Evolutionary conservation across 1,140 invertebrate species (phyloP).

Genomic region (Chlorops oryzae): DNA sequence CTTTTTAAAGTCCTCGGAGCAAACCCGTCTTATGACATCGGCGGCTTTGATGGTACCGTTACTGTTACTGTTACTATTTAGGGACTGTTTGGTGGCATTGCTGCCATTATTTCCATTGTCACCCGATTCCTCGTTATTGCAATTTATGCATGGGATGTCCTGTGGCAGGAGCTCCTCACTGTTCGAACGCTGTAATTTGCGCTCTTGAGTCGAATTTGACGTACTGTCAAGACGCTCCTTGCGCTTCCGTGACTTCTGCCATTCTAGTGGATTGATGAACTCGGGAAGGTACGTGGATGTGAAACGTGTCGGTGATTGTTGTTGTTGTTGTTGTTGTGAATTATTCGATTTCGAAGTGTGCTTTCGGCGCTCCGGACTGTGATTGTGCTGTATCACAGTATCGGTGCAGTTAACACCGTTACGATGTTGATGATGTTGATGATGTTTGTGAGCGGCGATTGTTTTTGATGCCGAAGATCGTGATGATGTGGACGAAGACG

Average conservation of each 20-base stretch:
- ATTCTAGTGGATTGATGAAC: conserved; percentile 42
- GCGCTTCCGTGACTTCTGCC: conserved; percentile 58
- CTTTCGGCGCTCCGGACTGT: conserved; percentile 4
- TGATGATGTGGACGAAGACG: conserved; percentile 24
- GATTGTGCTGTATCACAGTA: no score
- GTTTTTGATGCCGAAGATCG: conserved; percentile 20
- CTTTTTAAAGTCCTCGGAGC: conserved; percentile 42
- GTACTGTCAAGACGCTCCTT: conserved; percentile 68
- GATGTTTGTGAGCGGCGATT: conserved; percentile 8
- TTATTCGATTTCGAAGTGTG: conserved; percentile 13
- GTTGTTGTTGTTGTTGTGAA: conserved; percentile 13
- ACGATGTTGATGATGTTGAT: conserved; percentile 9
- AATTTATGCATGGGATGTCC: conserved; percentile 5
- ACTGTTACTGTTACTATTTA: conserved; percentile 8
- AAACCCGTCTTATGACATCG: conserved; percentile 40
- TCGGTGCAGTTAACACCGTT: no score
- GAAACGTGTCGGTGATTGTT: conserved; percentile 34
- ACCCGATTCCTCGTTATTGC: conserved; percentile 46
- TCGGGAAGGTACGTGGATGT: conserved; percentile 46
- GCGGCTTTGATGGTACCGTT: no score
- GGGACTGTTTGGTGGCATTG: conserved; percentile 6
- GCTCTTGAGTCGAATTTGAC: conserved; percentile 60
- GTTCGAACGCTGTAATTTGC: conserved; percentile 70
- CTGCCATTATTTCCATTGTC: conserved; percentile 37
- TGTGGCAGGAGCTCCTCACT: conserved; percentile 58